Percentiles rank a stretch among this genome's conserved stretches.
Evolutionary conservation across 1,140 invertebrate species (phyloP).

Genomic region (Heliothis virescens): DNA sequence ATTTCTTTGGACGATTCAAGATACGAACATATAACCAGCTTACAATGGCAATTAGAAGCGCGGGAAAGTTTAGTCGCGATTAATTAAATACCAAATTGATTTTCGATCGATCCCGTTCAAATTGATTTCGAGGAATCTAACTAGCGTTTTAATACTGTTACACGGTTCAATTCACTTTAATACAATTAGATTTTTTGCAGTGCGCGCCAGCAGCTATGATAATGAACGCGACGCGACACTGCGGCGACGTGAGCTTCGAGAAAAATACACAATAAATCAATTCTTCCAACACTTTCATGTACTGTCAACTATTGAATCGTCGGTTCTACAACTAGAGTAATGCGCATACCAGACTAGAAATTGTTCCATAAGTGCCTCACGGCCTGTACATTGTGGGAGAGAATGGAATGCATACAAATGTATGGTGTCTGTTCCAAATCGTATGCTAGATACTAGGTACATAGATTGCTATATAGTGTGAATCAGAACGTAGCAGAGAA

Average conservation of each 20-base stretch:
- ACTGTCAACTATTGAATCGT: slow-evolving; percentile 29
- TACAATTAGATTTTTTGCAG: slow-evolving; percentile 64
- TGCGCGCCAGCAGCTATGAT: slow-evolving; percentile 32
- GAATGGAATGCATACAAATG: slow-evolving; percentile 28
- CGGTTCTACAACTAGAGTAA: slow-evolving; percentile 9
- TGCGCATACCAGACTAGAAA: slow-evolving; percentile 41
- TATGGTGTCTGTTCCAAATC: slow-evolving; percentile 23
- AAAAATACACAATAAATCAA: slow-evolving; percentile 32
- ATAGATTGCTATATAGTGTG: slow-evolving; percentile 49
- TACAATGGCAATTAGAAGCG: slow-evolving; percentile 80
- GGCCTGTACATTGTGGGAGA: slow-evolving; percentile 33
- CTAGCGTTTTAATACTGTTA: slow-evolving; percentile 69
- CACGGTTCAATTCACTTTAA: slow-evolving; percentile 61
- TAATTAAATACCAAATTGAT: slow-evolving; percentile 81
- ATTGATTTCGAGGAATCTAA: slow-evolving; percentile 70
- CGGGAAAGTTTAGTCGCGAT: slow-evolving; percentile 76
- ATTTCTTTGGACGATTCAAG: slow-evolving; percentile 77
- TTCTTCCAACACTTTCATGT: slow-evolving; percentile 37
- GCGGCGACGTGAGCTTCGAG: not conserved
- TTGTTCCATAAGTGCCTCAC: slow-evolving; percentile 24
- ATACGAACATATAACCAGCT: slow-evolving; percentile 68
- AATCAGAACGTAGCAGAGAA: slow-evolving; percentile 60
- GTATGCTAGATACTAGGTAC: not conserved
- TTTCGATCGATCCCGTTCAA: slow-evolving; percentile 73
- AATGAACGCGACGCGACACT: slow-evolving; percentile 11